Base-by-base conservation (phyloP, 2,797 vertebrate species). In the Tiaroga cobitis region DNA sequence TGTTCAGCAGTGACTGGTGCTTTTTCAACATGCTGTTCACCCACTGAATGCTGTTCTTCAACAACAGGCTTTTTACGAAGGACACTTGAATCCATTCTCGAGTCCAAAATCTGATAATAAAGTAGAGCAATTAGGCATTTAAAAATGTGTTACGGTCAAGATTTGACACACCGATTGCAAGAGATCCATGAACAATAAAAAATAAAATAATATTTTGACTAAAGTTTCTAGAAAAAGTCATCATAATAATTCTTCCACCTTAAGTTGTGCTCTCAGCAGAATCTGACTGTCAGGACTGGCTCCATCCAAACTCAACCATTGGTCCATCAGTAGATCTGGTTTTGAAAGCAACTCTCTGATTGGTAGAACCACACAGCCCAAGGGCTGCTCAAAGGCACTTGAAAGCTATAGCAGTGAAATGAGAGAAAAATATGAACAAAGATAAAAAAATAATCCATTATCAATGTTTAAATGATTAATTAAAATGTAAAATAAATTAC, bases 241-340 rank as follows among this genome's bases (percentile, higher is more conserved):
- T 21, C 18, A 29, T 37, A 29, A 61, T 41, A 3, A n/a, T 46
- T 63, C 0, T 92, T 93, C 90, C 81, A 97, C 97, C 94, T 97
- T 96, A 4, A 98, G 94, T 87, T 97, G 95, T 5, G 93, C 95
- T 89, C 96, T 95, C 86, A 98, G 94, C 0, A 98, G 93, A 90
- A 98, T 90, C 91, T 97, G 93, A 89, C 94, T 96, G 85, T 92
- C 90, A 10, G 95, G 86, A 21, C 91, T 90, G 8, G 95, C 94
- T 77, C 93, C 94, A 79, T 90, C 93, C 88, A 98, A 92, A 0
- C 86, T 85, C 83, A 97, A 92, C 97, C 97, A 98, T 24, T 88
- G 92, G 87, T 98, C 97, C 88, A 97, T 84, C 54, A 94, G 93
- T 75, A 98, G 94, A 82, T 89, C 92, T 21, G 96, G 94, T 3